Evolutionary conservation across 1,140 invertebrate genomes (phyloP).

Genomic region (Oppia nitens): DNA sequence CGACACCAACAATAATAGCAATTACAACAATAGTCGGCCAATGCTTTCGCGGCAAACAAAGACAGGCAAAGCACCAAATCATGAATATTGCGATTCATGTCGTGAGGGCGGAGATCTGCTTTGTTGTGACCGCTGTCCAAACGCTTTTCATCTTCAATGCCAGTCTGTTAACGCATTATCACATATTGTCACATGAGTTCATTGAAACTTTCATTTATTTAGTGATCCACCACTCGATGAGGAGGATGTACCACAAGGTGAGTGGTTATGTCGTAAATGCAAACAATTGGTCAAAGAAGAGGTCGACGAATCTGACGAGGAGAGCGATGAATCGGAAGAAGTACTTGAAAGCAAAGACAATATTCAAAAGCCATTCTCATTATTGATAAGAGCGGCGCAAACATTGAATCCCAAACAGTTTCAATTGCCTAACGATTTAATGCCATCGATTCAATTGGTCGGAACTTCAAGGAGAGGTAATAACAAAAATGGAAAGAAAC

Average conservation of each 20-base stretch:
- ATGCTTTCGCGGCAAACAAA: neutral
- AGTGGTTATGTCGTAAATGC: constrained; percentile 77
- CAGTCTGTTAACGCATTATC: constrained; percentile 47
- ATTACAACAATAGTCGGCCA: neutral
- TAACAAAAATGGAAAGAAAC: constrained; percentile 26
- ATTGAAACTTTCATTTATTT: constrained; percentile 21
- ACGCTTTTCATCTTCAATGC: constrained; percentile 82
- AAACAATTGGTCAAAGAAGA: constrained; percentile 18
- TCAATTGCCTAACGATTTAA: constrained; percentile 59
- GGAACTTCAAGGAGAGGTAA: constrained; percentile 34
- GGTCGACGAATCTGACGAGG: neutral
- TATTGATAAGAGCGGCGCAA: constrained; percentile 57
- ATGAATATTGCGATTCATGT: constrained; percentile 78
- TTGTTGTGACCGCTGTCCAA: constrained; percentile 84
- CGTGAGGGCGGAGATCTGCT: constrained; percentile 84
- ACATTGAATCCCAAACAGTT: constrained; percentile 74
- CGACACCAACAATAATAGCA: neutral
- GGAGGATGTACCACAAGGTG: constrained; percentile 68
- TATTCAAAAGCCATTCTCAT: constrained; percentile 37
- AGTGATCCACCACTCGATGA: constrained; percentile 77
- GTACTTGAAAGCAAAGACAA: neutral
- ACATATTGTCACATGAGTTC: neutral
- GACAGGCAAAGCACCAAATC: constrained; percentile 70
- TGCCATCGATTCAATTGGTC: constrained; percentile 56
- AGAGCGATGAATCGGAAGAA: neutral